A percentile compares a stretch with the other conserved stretches of the same genome.
Evolutionary conservation across 2,797 vertebrate genomes (phyloP).

Genomic region (Hypotaenidia philippensis): DNA sequence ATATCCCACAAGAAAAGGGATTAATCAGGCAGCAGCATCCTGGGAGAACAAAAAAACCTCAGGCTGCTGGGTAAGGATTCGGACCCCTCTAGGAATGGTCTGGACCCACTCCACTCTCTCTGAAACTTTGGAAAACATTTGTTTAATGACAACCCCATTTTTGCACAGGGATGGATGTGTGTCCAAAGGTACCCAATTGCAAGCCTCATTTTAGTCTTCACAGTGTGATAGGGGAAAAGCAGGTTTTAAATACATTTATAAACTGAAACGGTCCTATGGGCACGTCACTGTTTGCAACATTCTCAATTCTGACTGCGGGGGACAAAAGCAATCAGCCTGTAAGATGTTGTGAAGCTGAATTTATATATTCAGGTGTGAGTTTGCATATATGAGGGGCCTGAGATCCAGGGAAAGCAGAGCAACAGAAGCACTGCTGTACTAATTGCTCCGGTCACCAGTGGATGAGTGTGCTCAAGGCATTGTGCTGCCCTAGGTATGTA

Average conservation of each 20-base stretch:
- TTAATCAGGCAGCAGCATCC: conserved; percentile 25
- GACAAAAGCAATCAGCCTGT: not conserved
- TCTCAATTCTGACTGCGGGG: not conserved
- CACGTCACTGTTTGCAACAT: not conserved
- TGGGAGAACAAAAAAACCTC: conserved; percentile 36
- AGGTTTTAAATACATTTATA: not conserved
- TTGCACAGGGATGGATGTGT: not conserved
- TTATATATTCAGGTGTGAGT: not conserved
- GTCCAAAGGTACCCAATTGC: not conserved
- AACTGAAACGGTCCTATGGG: not conserved
- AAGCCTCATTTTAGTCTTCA: not conserved
- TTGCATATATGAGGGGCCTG: not conserved
- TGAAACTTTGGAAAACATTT: not conserved
- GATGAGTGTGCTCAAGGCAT: not conserved
- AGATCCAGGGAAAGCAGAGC: not conserved
- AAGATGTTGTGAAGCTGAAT: not conserved
- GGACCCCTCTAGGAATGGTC: not conserved
- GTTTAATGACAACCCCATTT: not conserved
- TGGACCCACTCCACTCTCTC: not conserved
- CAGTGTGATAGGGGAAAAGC: not conserved
- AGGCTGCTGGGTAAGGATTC: not conserved
- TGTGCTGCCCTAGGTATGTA: not conserved
- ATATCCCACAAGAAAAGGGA: conserved; percentile 42
- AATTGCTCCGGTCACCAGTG: not conserved
- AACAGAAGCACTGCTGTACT: not conserved